Conservation (phyloP, 1,140 invertebrate genomes). For the Papilio dardanus region DNA sequence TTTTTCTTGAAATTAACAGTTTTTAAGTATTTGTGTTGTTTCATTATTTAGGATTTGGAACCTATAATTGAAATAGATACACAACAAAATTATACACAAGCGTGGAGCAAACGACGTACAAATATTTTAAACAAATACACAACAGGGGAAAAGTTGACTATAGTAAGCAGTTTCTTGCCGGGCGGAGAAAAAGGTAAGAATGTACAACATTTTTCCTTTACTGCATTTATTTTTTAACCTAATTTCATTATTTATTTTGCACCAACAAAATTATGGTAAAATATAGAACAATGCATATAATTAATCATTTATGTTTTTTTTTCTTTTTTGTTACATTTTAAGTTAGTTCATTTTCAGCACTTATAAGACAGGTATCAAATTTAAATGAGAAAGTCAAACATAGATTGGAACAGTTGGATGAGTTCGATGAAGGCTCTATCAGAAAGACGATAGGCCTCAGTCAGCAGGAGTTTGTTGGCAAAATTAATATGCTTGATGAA, state of each 20-base stretch:
- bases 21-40: background rate
- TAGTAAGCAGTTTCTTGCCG: slow-evolving; percentile 93
- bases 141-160: slow-evolving; percentile 95
- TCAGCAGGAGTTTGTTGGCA: slow-evolving; percentile 94
- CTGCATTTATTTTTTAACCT: no score
- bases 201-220: background rate
- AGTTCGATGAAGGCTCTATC: slow-evolving; percentile 95
- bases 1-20: background rate
- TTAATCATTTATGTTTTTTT: slow-evolving; percentile 44
- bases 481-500: slow-evolving; percentile 95
- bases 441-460: slow-evolving; percentile 94
- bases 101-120: slow-evolving; percentile 88
- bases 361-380: slow-evolving; percentile 89
- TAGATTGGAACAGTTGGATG: slow-evolving; percentile 96
- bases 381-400: slow-evolving; percentile 96
- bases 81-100: slow-evolving; percentile 82
- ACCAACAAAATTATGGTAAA: slow-evolving; percentile 1
- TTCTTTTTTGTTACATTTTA: slow-evolving; percentile 65
- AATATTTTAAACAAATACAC: slow-evolving; percentile 94
- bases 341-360: slow-evolving; percentile 84
- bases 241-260: background rate
- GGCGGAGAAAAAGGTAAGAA: slow-evolving; percentile 89
- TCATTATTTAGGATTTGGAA: slow-evolving; percentile 14
- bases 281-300: background rate
- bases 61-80: slow-evolving; percentile 66